Evolutionary conservation across 2,888 invertebrate genomes (phyloP).

Genomic region (Mechanitis mazaeus): DNA sequence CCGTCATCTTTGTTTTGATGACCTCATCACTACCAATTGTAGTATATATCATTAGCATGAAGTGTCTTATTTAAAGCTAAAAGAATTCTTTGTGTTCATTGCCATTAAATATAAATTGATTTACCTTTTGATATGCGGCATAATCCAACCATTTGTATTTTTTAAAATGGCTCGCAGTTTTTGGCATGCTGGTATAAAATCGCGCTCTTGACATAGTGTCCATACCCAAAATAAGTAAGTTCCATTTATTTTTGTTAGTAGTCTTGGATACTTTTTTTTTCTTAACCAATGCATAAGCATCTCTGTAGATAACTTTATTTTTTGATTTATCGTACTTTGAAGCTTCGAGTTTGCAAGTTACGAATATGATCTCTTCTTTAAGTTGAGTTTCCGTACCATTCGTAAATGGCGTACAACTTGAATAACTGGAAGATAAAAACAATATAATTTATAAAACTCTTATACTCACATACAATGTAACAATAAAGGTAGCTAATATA

Average conservation of each 20-base stretch:
- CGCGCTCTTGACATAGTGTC: conserved; percentile 89
- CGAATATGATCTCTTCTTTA: conserved; percentile 43
- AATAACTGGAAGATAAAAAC: conserved; percentile 38
- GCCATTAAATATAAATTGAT: conserved; percentile 1
- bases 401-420: conserved; percentile 39
- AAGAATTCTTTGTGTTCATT: conserved; percentile 1
- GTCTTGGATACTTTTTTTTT: conserved; percentile 27
- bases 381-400: conserved; percentile 35
- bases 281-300: conserved; percentile 44
- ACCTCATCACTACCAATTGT: too few species aligned
- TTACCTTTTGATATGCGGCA: conserved; percentile 81
- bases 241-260: conserved; percentile 39
- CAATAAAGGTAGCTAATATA: conserved; percentile 11
- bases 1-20: too few species aligned
- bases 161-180: conserved; percentile 80
- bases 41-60: too few species aligned
- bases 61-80: neutral
- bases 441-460: too few species aligned
- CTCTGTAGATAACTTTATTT: conserved; percentile 39
- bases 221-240: conserved; percentile 86
- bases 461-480: neutral
- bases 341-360: conserved; percentile 36
- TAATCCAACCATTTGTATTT: conserved; percentile 82
- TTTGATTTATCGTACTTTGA: conserved; percentile 16
- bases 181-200: conserved; percentile 83